Conservation (phyloP, 2,797 vertebrate species). For the Cirrhinus mrigala region DNA sequence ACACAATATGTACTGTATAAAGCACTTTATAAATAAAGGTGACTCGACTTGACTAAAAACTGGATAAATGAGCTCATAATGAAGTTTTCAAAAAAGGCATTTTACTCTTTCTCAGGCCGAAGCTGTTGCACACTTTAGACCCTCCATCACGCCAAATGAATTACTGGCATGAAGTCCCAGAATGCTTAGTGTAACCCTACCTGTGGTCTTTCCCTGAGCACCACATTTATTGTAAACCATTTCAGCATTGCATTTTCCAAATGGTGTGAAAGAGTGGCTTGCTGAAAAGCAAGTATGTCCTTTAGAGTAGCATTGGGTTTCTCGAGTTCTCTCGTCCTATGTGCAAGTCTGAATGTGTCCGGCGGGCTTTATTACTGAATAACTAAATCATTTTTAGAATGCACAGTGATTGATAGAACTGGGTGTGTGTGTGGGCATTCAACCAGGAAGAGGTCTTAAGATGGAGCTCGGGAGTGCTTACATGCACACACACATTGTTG, state of each 20-base stretch:
- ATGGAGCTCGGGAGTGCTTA: background rate
- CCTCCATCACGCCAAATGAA: constrained; percentile 60
- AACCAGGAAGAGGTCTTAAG: constrained; percentile 37
- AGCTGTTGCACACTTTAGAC: constrained; percentile 26
- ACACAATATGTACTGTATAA: no score
- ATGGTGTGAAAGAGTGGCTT: constrained; percentile 55
- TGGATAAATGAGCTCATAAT: constrained; percentile 14
- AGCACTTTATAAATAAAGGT: no score
- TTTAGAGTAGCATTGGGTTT: constrained; percentile 45
- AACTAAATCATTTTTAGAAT: constrained; percentile 45
- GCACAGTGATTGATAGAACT: constrained; percentile 16
- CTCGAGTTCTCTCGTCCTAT: constrained; percentile 28
- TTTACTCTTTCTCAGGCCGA: background rate
- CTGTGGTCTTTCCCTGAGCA: constrained; percentile 62
- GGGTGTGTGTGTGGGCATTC: constrained; percentile 12
- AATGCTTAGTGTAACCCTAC: constrained; percentile 69
- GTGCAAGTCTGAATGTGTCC: constrained; percentile 51
- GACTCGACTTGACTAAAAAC: background rate
- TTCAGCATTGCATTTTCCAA: constrained; percentile 53
- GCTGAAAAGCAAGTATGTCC: constrained; percentile 58
- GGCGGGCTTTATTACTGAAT: constrained; percentile 26
- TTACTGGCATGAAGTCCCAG: constrained; percentile 50
- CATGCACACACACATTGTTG: constrained; percentile 29
- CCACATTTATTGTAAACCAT: constrained; percentile 60
- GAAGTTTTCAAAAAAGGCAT: constrained; percentile 8